phyloP scores from a whole-genome alignment of 2,888 invertebrate genomes.

The Leptopilina myrica region DNA sequence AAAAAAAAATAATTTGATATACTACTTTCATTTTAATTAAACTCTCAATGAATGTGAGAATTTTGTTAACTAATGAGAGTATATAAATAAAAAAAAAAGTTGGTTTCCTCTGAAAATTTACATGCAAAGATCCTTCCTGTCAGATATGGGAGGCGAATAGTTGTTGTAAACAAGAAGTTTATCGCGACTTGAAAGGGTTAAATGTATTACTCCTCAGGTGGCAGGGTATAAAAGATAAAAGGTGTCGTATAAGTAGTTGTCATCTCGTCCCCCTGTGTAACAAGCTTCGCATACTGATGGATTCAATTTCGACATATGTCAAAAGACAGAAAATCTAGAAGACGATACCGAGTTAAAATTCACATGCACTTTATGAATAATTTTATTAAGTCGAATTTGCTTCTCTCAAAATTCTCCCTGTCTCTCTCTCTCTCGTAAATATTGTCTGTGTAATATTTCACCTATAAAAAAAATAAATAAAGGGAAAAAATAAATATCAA shows the following conservation, averaged over 20 bases:
- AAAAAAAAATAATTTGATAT: no score
- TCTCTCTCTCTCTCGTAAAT: no score
- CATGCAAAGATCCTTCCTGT: slow-evolving; percentile 13
- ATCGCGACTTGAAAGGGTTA: slow-evolving; percentile 24
- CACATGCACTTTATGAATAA: no score
- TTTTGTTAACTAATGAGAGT: neutral
- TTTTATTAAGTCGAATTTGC: no score
- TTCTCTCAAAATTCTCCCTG: no score
- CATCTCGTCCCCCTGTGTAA: slow-evolving; percentile 20
- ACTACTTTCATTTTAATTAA: no score
- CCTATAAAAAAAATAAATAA: no score
- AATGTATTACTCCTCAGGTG: slow-evolving; percentile 27
- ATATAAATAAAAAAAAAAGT: neutral
- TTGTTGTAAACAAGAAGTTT: slow-evolving; percentile 35
- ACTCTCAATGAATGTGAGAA: neutral
- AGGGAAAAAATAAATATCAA: no score
- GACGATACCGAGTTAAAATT: no score
- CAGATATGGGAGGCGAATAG: slow-evolving; percentile 7
- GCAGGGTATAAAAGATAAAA: slow-evolving; percentile 27
- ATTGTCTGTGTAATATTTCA: no score
- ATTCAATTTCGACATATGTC: slow-evolving; percentile 52
- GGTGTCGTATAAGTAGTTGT: slow-evolving; percentile 28
- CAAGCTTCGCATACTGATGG: slow-evolving; percentile 45
- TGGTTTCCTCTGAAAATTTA: neutral
- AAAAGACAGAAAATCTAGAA: neutral